Evolutionary conservation across 2,113 vertebrate species (phyloP), one percentile per base, ranked within the genome.

Genomic region (Callipepla squamata): DNA sequence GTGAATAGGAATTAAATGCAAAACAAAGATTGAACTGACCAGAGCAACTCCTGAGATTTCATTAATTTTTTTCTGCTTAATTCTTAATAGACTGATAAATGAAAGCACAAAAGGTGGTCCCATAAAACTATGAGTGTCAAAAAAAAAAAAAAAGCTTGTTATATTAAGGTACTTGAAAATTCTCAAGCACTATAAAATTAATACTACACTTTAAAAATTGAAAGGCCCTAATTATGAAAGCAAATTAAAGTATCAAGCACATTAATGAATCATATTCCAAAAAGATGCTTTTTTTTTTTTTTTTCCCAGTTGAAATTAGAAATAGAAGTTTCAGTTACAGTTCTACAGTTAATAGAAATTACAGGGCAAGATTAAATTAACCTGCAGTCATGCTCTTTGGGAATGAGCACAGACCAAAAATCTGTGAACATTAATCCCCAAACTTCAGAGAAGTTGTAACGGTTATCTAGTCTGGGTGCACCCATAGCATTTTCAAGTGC

Each of bases 191-290:
- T 55, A 36, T 80, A 69, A 80, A 92, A 89, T 68, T 66, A 87
- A 53, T 87, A 85, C 6, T 68, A 40, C 36, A 28, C n/a, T 80
- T 80, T 63, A 92, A 72, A 19, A 89, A 34, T 11, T 77, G 32
- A 92, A 68, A 90, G 11, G 76, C 25, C 67, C 91, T 95, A 80
- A 93, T 82, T 91, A 94, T 19, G 67, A 91, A 89, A 92, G 42
- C 36, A 85, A 86, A 69, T 26, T 50, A n/a, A 91, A 63, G 13
- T 68, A 75, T 85, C 47, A 74, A 80, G 30, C 11, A 72, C 28
- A 65, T 5, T 68, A 91, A 94, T 45, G 15, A 85, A 91, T 93
- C 51, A 70, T 28, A 47, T 22, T 40, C 4, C 5, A 34, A 80
- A 68, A 32, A 45, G 20, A 22, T 77, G 38, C 19, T 40, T 38